Conservation (phyloP, 2,113 vertebrate genomes). For the Caloenas nicobarica region DNA sequence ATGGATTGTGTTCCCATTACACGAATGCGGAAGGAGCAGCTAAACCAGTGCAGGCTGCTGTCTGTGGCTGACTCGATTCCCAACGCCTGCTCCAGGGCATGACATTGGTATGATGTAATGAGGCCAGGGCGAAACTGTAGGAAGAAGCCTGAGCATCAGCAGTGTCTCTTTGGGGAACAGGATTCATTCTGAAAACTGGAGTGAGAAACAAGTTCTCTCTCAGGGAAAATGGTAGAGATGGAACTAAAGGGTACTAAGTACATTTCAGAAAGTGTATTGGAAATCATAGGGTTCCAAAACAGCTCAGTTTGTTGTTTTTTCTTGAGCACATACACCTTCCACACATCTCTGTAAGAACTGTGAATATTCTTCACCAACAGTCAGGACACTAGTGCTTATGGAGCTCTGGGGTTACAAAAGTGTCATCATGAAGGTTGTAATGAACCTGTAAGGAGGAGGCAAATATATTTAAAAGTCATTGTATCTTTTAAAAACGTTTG, state of each 20-base stretch:
- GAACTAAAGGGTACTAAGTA: background rate
- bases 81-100: background rate
- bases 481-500: background rate
- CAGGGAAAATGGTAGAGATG: background rate
- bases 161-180: background rate
- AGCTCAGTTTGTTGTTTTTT: too few relatives aligned
- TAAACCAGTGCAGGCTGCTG: background rate
- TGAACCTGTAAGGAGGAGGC: background rate
- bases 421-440: background rate
- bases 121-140: background rate
- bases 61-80: background rate
- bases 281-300: background rate
- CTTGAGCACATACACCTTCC: background rate
- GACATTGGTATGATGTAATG: background rate
- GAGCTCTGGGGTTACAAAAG: background rate
- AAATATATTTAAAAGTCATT: background rate
- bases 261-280: background rate
- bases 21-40: background rate
- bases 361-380: background rate
- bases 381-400: background rate
- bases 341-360: background rate
- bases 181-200: background rate
- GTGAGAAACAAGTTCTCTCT: background rate
- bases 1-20: background rate
- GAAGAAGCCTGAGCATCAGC: background rate